A percentile compares a stretch with the other conserved stretches of the same genome.
Evolutionary conservation across 1,140 invertebrate species (phyloP).

Genomic region (Drosophila malerkotliana): DNA sequence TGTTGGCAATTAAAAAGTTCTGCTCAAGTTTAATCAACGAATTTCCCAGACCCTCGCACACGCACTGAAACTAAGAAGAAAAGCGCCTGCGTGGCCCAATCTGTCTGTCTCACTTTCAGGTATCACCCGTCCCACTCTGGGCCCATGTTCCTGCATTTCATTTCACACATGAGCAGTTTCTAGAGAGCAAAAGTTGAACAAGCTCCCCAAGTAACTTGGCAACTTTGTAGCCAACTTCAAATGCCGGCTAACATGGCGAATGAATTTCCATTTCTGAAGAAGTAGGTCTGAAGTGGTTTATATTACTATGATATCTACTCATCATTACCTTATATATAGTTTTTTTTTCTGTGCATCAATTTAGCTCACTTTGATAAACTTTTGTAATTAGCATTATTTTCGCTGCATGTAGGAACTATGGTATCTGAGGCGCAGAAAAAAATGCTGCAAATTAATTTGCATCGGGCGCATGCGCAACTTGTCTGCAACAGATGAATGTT

Average conservation of each 20-base stretch:
- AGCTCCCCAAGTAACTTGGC: slow-evolving; percentile 13
- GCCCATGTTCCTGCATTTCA: slow-evolving; percentile 63
- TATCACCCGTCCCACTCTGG: neutral
- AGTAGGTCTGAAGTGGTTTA: too few species aligned
- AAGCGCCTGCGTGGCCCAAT: slow-evolving; percentile 64
- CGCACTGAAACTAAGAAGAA: slow-evolving; percentile 23
- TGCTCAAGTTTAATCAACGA: slow-evolving; percentile 76
- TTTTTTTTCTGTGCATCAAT: neutral
- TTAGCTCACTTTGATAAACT: slow-evolving; percentile 21
- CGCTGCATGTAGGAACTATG: slow-evolving; percentile 34
- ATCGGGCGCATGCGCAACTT: slow-evolving; percentile 73
- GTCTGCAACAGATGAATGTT: slow-evolving; percentile 48
- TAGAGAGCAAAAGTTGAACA: slow-evolving; percentile 46
- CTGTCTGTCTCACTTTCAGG: slow-evolving; percentile 14
- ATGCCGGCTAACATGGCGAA: slow-evolving; percentile 2
- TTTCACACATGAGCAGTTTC: slow-evolving; percentile 70
- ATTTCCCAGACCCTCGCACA: slow-evolving; percentile 62
- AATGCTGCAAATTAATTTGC: slow-evolving; percentile 75
- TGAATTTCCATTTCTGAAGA: slow-evolving; percentile 26
- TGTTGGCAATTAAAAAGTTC: slow-evolving; percentile 75
- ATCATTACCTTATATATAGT: neutral
- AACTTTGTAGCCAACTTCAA: slow-evolving; percentile 34
- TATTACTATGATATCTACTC: too few species aligned
- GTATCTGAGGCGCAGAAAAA: slow-evolving; percentile 21
- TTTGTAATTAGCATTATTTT: slow-evolving; percentile 63